Conservation (phyloP, 1,140 invertebrate genomes). For the Heliconius nattereri region DNA sequence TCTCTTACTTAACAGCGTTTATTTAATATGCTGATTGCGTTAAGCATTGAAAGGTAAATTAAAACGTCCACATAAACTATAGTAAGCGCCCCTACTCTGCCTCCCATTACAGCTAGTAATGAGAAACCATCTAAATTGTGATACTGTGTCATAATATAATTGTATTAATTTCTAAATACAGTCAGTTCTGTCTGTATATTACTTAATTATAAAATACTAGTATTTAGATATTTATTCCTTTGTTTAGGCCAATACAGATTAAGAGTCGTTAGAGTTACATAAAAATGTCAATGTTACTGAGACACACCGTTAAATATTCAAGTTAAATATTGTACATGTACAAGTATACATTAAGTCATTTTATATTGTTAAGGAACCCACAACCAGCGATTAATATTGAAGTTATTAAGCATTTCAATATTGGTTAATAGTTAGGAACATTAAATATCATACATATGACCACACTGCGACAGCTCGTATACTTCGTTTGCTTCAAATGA, state of each 20-base stretch:
- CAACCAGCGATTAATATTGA: too few species aligned
- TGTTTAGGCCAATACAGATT: too few species aligned
- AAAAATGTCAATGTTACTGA: too few species aligned
- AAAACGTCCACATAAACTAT: constrained; percentile 35
- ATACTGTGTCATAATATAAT: background rate
- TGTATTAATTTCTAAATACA: too few species aligned
- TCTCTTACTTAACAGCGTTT: constrained; percentile 21
- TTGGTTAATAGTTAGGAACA: background rate
- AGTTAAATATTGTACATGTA: too few species aligned
- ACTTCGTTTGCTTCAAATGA: background rate
- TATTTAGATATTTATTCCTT: too few species aligned
- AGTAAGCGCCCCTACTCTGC: constrained; percentile 11
- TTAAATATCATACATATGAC: background rate
- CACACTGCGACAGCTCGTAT: background rate
- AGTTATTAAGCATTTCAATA: background rate
- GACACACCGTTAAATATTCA: too few species aligned
- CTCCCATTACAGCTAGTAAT: constrained; percentile 17
- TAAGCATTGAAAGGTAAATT: constrained; percentile 29
- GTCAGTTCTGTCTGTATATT: too few species aligned
- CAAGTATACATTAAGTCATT: too few species aligned
- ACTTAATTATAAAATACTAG: too few species aligned
- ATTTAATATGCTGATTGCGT: constrained; percentile 35
- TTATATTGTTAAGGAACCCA: too few species aligned
- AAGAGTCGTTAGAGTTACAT: too few species aligned
- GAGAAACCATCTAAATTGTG: constrained; percentile 25